These are phyloP conservation scores for Synchiropus splendidus DNA, from an alignment of 2,113 vertebrate genomes.

Conservation along the genomic window DNA sequence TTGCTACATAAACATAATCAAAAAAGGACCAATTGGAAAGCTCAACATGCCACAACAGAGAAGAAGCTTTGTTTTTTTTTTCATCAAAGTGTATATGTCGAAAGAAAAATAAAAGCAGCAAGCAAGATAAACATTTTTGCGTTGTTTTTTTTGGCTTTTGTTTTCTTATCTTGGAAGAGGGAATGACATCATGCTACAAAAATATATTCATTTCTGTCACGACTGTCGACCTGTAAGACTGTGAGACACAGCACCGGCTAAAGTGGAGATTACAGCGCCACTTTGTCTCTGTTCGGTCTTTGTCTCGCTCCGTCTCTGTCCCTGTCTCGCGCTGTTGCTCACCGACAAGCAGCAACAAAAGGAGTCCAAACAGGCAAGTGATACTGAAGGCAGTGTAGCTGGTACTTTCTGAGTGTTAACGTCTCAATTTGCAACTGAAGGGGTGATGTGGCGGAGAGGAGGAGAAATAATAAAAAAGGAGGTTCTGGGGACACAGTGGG, in stretches of 20 bases:
- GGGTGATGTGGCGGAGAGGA: slow-evolving; percentile 11
- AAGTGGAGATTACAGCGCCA: slow-evolving; percentile 47
- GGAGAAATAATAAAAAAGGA: slow-evolving; percentile 5
- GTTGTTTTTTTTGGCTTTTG: slow-evolving; percentile 47
- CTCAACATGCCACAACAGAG: slow-evolving; percentile 35
- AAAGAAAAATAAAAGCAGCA: slow-evolving; percentile 23
- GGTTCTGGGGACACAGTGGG: slow-evolving; percentile 26
- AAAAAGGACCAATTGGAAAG: slow-evolving; percentile 46
- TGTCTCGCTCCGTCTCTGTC: slow-evolving; percentile 38
- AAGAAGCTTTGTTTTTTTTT: slow-evolving; percentile 16
- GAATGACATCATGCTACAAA: slow-evolving; percentile 69
- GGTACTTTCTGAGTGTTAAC: slow-evolving; percentile 69
- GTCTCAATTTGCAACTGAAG: slow-evolving; percentile 58
- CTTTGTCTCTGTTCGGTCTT: slow-evolving; percentile 28
- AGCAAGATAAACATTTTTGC: slow-evolving; percentile 34
- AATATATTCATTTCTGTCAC: slow-evolving; percentile 61
- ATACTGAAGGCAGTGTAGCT: slow-evolving; percentile 75
- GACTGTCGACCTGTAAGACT: slow-evolving; percentile 55
- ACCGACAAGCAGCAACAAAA: slow-evolving; percentile 57
- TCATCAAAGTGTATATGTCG: slow-evolving; percentile 34
- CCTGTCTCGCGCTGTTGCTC: slow-evolving; percentile 41
- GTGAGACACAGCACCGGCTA: slow-evolving; percentile 46
- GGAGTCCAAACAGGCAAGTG: slow-evolving; percentile 56
- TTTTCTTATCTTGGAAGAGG: slow-evolving; percentile 53
- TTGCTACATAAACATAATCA: slow-evolving; percentile 72